phyloP scores from a whole-genome alignment of 2,797 vertebrate species.

The Scyliorhinus canicula region DNA sequence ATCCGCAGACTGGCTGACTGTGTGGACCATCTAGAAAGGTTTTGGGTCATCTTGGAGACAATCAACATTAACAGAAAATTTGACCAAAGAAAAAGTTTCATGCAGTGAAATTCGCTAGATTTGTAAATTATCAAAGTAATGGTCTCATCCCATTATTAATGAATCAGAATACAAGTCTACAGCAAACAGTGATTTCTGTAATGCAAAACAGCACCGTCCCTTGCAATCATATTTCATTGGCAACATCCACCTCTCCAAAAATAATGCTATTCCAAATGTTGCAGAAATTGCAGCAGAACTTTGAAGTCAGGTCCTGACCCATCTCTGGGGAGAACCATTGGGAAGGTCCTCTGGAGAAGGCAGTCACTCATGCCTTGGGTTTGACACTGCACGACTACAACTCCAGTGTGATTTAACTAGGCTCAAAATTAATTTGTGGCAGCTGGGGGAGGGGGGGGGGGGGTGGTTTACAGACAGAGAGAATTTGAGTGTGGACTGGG shows the following conservation, averaged over 20 bases:
- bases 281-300: neutral
- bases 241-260: neutral
- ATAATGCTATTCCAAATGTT: neutral
- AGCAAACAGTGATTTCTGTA: neutral
- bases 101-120: neutral
- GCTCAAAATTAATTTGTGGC: neutral
- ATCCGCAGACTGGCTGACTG: neutral
- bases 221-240: neutral
- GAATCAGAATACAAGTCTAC: neutral
- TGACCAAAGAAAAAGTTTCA: neutral
- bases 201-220: neutral
- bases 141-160: neutral
- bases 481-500: neutral
- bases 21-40: neutral
- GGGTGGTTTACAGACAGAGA: neutral
- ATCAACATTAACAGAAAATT: neutral
- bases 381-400: neutral
- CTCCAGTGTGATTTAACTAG: neutral
- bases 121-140: neutral
- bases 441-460: too few species aligned
- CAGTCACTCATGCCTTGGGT: too few species aligned
- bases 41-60: neutral
- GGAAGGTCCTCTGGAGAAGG: neutral
- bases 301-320: neutral
- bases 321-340: neutral